These are phyloP conservation scores for Erpornis zantholeuca DNA, from an alignment of 2,113 vertebrate species.

Conservation along the genomic window DNA sequence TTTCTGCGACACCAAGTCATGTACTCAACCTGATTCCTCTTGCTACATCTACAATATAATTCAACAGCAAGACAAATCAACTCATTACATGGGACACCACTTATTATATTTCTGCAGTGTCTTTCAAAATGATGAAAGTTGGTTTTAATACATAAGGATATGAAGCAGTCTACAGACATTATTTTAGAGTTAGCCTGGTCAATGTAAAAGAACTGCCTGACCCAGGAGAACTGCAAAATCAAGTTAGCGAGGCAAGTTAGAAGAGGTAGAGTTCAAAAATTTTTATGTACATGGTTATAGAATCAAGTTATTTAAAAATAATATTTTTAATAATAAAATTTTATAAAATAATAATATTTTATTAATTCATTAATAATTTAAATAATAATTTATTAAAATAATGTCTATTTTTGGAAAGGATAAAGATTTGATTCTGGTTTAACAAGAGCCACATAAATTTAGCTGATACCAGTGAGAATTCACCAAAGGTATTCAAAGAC, in stretches of 20 bases:
- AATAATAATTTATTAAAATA: no score
- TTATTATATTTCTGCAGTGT: not conserved
- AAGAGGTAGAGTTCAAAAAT: not conserved
- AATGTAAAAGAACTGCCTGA: not conserved
- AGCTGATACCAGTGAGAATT: not conserved
- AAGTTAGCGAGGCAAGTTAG: not conserved
- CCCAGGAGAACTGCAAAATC: not conserved
- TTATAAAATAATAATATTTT: no score
- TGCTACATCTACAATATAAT: not conserved
- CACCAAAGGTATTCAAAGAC: not conserved
- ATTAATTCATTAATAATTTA: no score
- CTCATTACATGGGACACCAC: not conserved
- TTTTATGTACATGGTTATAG: fast-evolving
- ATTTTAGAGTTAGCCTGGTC: not conserved
- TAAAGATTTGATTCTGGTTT: not conserved
- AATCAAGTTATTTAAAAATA: not conserved
- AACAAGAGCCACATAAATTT: not conserved
- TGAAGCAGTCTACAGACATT: not conserved
- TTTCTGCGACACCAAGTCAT: not conserved
- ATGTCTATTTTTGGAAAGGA: not conserved
- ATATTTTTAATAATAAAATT: no score
- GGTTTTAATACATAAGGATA: not conserved
- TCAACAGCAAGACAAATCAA: not conserved
- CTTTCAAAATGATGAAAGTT: not conserved
- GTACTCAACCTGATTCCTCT: not conserved